Evolutionary conservation across 2,888 invertebrate species (phyloP), one percentile per base, ranked within the genome.

Genomic region (Hoplodrina blanda): DNA sequence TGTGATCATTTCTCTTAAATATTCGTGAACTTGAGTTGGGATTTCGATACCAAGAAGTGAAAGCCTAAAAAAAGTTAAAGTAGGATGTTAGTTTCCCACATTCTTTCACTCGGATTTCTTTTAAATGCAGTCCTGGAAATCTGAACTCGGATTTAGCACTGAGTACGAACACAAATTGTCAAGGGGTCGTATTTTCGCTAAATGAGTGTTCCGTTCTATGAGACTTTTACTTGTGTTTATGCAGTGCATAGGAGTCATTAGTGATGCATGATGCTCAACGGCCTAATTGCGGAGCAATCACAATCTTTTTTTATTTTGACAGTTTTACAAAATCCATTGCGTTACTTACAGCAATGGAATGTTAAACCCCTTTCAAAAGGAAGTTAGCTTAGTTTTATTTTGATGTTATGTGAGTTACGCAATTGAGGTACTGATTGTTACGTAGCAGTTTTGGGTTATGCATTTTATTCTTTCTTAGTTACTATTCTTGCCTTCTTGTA

Each of bases 211-310:
- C 13, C 8, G 10, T 20, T 10, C 11, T 50, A 25, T 56, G 37
- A 60, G 33, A 41, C 15, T 60, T 55, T 59, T 19, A 20, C n/a
- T 55, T 44, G 19, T 17, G 56, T 79, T 44, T 44, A n/a, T 49
- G 46, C 30, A 73, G 33, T 60, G 41, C 17, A 25, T 60, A 55
- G 25, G 33, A 37, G 20, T 13, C 17, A 46, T 25, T 62, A 15
- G 37, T 57, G 20, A 62, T 60, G 75, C 73, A 57, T 76, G 78
- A 46, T 60, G 57, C 5, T 44, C 11, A 46, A 17, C 15, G 17
- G 46, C 46, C 15, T 46, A 46, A 46, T 46, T 46, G 17, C 15
- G 17, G 4, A 46, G 17, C 15, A 46, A 46, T 17, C 17, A 46
- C 17, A 17, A 44, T 44, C 44, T 44, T 4, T 13, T n/a, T 44